These are phyloP conservation scores for Bombyx mandarina DNA, from an alignment of 1,140 invertebrate species.

Conservation along the genomic window DNA sequence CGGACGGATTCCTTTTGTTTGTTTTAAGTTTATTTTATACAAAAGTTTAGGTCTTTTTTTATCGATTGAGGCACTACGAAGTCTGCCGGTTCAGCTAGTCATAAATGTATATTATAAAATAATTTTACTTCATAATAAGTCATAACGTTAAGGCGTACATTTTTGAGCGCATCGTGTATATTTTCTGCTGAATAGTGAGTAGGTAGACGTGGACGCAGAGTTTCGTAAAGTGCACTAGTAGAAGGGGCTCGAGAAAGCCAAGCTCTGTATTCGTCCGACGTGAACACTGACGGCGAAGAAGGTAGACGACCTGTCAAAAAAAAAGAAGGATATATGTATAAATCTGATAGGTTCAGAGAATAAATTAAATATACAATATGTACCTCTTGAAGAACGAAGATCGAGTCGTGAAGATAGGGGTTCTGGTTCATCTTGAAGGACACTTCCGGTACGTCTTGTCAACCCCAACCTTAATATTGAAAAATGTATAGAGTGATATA, in stretches of 20 bases:
- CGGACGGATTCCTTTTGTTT: too few species aligned
- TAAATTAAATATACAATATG: not conserved
- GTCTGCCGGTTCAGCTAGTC: too few species aligned
- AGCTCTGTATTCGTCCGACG: conserved; percentile 90
- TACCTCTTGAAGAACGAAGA: conserved; percentile 65
- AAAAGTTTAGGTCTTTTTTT: too few species aligned
- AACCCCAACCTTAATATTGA: conserved; percentile 42
- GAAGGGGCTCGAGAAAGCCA: conserved; percentile 92
- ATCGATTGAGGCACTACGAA: too few species aligned
- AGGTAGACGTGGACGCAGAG: conserved; percentile 75
- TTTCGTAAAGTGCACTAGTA: conserved; percentile 92
- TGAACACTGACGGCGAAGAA: conserved; percentile 79
- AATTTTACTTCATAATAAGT: not conserved
- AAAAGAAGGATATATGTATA: conserved; percentile 5
- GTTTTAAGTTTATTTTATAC: too few species aligned
- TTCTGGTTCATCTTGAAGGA: conserved; percentile 60
- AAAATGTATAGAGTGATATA: conserved; percentile 7
- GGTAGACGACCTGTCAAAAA: conserved; percentile 47
- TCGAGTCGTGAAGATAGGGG: conserved; percentile 58
- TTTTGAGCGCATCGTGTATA: conserved; percentile 84
- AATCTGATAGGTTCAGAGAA: too few species aligned
- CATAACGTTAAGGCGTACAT: conserved; percentile 67
- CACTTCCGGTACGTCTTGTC: conserved; percentile 53
- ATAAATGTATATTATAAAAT: not conserved
- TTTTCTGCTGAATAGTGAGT: conserved; percentile 90